Evolutionary conservation across 2,888 invertebrate genomes (phyloP), one percentile per base, ranked within the genome.

Genomic region (Carterocephalus palaemon): DNA sequence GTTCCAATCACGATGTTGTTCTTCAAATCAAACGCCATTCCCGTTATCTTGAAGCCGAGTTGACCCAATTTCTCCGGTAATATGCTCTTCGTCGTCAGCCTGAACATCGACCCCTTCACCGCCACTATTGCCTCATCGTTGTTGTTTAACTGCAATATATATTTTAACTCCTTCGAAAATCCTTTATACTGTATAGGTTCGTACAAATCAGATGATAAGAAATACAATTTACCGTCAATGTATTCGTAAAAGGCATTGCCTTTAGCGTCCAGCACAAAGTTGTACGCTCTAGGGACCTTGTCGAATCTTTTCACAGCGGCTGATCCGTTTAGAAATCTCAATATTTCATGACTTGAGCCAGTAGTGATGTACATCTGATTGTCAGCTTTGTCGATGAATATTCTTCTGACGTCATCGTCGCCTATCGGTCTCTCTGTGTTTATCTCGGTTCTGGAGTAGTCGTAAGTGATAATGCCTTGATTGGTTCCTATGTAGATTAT

Each of bases 141-240:
- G n/a, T 70, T 71, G 38, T 75, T 83, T 3, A 85, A 29, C 6
- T 75, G 67, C 0, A 86, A 37, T 1, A 83, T 80, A 57, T 82
- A 85, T 46, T 83, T 84, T 16, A 85, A 46, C 42, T 85, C 83
- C 49, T 79, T 70, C 0, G 78, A 76, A 39, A 86, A 80, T 0
- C 86, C 86, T 65, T 84, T 86, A 39, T 79, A 85, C 24, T 83
- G 84, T 1, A 86, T 60, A 0, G 86, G 85, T 42, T 85, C 85
- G 39, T 67, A 86, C 1, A 66, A 64, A 46, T 85, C 84, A 0
- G 58, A 33, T 0, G 85, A 75, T 33, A 78, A 77, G 48, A 84
- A 84, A 33, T 86, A 86, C 39, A 86, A 38, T 57, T 71, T 77
- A 0, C 86, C 86, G 51, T 86, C 85, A 0, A 83, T 59, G 17